A percentile compares a stretch with the other conserved stretches of the same genome.
Conservation (phyloP, 2,797 vertebrate species). For the Diglossa cyanea region DNA sequence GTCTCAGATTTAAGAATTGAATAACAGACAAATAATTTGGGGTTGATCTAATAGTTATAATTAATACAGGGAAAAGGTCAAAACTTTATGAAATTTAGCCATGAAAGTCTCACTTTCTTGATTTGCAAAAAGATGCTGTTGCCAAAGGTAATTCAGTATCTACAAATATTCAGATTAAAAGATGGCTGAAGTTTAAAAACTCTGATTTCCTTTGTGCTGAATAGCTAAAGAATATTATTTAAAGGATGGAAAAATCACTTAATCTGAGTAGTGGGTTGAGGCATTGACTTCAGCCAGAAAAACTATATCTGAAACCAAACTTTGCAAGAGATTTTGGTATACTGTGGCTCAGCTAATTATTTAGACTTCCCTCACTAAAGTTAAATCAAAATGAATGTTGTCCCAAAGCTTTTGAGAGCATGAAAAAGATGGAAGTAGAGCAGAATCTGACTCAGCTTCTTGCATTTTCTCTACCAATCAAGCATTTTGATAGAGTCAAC, state of each 20-base stretch:
- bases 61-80: neutral
- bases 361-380: neutral
- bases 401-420: neutral
- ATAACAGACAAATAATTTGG: neutral
- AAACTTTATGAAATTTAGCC: neutral
- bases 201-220: neutral
- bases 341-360: neutral
- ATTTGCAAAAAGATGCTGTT: neutral
- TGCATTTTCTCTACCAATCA: neutral
- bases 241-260: neutral
- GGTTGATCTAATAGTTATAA: neutral
- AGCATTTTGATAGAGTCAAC: neutral
- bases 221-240: neutral
- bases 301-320: neutral
- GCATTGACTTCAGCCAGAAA: neutral
- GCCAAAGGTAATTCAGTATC: neutral
- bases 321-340: neutral
- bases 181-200: neutral
- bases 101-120: neutral
- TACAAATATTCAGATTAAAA: neutral
- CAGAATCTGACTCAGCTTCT: neutral
- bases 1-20: neutral
- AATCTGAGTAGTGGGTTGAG: neutral
- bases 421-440: neutral
- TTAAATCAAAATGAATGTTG: neutral